These are phyloP conservation scores for Cyanoliseus patagonus DNA, from an alignment of 2,113 vertebrate species.

Conservation along the genomic window DNA sequence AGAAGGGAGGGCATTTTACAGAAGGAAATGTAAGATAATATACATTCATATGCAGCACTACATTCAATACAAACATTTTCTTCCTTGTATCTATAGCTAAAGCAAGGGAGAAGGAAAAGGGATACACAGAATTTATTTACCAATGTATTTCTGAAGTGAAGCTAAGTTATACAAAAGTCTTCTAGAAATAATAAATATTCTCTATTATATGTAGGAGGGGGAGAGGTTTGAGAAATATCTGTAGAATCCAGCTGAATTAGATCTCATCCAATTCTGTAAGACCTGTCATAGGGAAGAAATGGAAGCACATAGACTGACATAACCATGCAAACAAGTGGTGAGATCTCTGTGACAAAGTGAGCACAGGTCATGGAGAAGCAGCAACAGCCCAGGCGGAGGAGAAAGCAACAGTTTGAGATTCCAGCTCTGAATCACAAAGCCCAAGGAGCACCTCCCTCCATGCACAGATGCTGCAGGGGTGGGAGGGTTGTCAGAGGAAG, in stretches of 20 bases:
- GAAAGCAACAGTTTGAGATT: not conserved
- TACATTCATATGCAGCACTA: not conserved
- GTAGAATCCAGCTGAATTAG: not conserved
- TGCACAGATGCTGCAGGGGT: accelerated
- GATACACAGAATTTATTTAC: not conserved
- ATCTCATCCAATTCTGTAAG: not conserved
- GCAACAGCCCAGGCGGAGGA: not conserved
- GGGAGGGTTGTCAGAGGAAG: not conserved
- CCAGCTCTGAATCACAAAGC: not conserved
- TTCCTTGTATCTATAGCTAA: not conserved
- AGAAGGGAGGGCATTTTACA: not conserved
- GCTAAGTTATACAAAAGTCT: not conserved
- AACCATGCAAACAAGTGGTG: not conserved
- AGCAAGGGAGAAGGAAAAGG: not conserved
- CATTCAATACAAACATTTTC: not conserved
- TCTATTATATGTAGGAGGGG: not conserved
- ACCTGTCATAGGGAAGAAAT: not conserved
- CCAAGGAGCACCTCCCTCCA: not conserved
- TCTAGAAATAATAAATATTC: not conserved
- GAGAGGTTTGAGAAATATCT: not conserved
- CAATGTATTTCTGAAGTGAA: not conserved
- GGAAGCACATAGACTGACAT: not conserved
- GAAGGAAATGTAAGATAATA: not conserved
- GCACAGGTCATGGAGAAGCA: accelerated
- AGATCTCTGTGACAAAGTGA: not conserved